These are phyloP conservation scores for Erinaceus europaeus DNA, from an alignment of 2,113 vertebrate species.

Conservation along the genomic window DNA sequence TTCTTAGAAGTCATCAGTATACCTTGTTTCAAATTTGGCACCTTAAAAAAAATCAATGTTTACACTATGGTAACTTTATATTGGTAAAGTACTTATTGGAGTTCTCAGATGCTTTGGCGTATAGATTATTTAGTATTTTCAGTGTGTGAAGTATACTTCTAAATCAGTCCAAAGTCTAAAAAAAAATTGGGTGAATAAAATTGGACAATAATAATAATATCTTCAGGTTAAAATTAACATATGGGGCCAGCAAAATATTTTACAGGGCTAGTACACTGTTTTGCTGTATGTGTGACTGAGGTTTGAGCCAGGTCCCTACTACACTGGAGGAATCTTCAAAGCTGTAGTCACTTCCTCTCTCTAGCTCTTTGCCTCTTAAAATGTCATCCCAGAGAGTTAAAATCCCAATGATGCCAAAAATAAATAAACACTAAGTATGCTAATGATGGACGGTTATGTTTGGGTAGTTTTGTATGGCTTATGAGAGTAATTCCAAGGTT, in stretches of 20 bases:
- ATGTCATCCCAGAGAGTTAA: too few species aligned
- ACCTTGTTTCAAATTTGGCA: background rate
- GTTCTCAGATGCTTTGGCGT: background rate
- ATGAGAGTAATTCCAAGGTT: background rate
- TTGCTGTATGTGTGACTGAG: too few species aligned
- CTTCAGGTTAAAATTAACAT: too few species aligned
- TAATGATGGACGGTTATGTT: background rate
- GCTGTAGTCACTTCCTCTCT: too few species aligned
- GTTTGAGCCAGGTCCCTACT: too few species aligned
- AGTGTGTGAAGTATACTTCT: background rate
- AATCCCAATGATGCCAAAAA: too few species aligned
- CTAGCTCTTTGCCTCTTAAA: too few species aligned
- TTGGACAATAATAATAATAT: background rate
- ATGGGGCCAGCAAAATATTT: too few species aligned
- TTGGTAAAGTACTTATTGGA: background rate
- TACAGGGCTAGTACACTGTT: too few species aligned
- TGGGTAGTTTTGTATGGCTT: background rate
- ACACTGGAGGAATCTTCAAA: too few species aligned
- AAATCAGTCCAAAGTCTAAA: background rate
- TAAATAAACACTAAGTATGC: too few species aligned
- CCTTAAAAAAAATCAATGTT: background rate
- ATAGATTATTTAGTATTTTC: background rate
- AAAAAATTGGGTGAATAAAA: conserved; percentile 29
- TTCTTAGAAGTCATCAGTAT: background rate
- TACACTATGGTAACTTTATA: background rate